A percentile compares a stretch with the other conserved stretches of the same genome.
These are phyloP conservation scores for Hirudo medicinalis DNA, from an alignment of 1,140 invertebrate genomes.

Conservation along the genomic window DNA sequence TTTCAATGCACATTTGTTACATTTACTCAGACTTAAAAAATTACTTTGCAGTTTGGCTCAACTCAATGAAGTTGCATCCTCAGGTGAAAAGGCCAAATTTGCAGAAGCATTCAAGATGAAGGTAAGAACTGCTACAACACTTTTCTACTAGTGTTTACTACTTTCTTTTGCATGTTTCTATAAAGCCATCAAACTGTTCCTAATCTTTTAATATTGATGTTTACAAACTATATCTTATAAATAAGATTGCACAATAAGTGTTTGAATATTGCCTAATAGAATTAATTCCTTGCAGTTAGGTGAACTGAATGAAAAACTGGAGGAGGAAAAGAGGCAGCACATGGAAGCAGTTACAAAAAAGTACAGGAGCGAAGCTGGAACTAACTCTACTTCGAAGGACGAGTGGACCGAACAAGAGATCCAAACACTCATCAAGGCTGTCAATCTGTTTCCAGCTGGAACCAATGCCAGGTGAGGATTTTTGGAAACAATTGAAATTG, in stretches of 20 bases:
- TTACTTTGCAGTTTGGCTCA: slow-evolving; percentile 53
- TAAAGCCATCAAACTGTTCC: not conserved
- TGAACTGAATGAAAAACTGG: slow-evolving; percentile 57
- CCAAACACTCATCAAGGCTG: slow-evolving; percentile 80
- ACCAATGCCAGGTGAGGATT: slow-evolving; percentile 60
- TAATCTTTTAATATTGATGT: not conserved
- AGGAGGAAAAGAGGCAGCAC: slow-evolving; percentile 55
- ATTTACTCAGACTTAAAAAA: no score
- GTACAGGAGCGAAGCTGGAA: slow-evolving; percentile 22
- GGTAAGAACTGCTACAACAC: slow-evolving; percentile 21
- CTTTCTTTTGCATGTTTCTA: slow-evolving; percentile 2
- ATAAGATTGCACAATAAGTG: no score
- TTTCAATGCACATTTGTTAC: no score
- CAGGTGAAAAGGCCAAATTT: slow-evolving; percentile 28
- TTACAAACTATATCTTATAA: not conserved
- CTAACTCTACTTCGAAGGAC: slow-evolving; percentile 13
- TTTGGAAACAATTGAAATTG: no score
- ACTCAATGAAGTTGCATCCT: slow-evolving; percentile 54
- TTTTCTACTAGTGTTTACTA: slow-evolving; percentile 14
- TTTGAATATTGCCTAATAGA: not conserved
- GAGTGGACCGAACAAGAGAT: slow-evolving; percentile 69
- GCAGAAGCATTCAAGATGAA: slow-evolving; percentile 30
- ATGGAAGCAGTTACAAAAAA: slow-evolving; percentile 40
- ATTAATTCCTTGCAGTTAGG: slow-evolving; percentile 43
- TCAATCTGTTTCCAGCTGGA: slow-evolving; percentile 88